A percentile compares a stretch with the other conserved stretches of the same genome.
Conservation (phyloP, 2,888 invertebrate genomes). For the Scotopteryx bipunctaria region DNA sequence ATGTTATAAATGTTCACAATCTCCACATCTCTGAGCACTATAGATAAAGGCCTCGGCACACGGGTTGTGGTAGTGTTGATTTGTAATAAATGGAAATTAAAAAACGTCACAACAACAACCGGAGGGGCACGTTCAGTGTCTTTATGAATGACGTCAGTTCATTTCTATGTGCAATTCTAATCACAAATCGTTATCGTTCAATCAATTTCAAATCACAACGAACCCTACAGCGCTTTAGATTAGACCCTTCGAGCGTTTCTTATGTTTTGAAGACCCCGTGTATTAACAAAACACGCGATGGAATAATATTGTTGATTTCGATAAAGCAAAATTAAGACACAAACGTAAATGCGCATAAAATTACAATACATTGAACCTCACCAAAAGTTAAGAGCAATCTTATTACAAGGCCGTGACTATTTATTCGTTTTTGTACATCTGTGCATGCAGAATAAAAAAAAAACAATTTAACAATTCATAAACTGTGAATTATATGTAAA, state of each 20-base stretch:
- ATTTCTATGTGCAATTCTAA: neutral
- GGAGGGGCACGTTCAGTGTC: neutral
- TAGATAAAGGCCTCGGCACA: neutral
- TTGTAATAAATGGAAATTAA: neutral
- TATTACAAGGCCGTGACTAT: conserved; percentile 18
- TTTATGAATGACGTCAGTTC: too few relatives aligned
- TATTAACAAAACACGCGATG: neutral
- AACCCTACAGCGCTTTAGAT: too few relatives aligned
- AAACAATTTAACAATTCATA: conserved; percentile 13
- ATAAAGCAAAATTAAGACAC: neutral
- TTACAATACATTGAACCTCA: conserved; percentile 17
- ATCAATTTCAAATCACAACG: too few relatives aligned
- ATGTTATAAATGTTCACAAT: too few relatives aligned
- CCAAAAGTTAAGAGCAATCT: conserved; percentile 20
- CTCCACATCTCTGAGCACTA: too few relatives aligned
- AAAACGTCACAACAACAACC: neutral
- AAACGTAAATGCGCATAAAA: neutral
- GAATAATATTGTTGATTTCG: neutral
- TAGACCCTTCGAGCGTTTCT: too few relatives aligned
- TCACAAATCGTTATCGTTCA: neutral
- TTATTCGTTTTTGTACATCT: conserved; percentile 17
- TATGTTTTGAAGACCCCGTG: too few relatives aligned
- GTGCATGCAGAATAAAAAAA: too few relatives aligned
- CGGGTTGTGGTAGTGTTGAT: neutral
- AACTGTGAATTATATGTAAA: neutral